Evolutionary conservation across 2,888 invertebrate species (phyloP).

Genomic region (Eulithis prunata): DNA sequence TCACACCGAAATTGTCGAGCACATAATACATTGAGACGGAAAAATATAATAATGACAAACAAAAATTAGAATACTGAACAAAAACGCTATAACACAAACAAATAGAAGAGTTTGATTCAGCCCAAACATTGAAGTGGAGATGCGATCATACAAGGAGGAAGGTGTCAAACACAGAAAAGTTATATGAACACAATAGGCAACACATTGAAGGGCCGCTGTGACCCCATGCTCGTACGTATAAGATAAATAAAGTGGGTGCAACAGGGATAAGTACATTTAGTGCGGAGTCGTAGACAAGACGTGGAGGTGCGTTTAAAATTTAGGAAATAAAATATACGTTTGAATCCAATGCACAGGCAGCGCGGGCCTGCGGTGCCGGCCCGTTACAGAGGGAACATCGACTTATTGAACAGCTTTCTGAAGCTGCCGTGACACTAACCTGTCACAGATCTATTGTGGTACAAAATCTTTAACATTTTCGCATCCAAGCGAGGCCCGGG

Average conservation of each 20-base stretch:
- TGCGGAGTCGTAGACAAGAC: slow-evolving; percentile 72
- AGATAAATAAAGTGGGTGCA: slow-evolving; percentile 66
- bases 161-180: slow-evolving; percentile 36
- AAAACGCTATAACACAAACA: slow-evolving; percentile 30
- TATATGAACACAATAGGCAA: slow-evolving; percentile 48
- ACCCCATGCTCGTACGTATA: slow-evolving; percentile 66
- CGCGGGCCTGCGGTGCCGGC: slow-evolving; percentile 47
- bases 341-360: slow-evolving; percentile 55
- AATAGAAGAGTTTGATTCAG: slow-evolving; percentile 32
- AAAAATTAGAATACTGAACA: slow-evolving; percentile 26
- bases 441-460: slow-evolving; percentile 81
- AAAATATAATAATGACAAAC: slow-evolving; percentile 25
- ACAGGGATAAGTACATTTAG: slow-evolving; percentile 69
- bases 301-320: slow-evolving; percentile 68
- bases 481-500: slow-evolving; percentile 94
- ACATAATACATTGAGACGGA: slow-evolving; percentile 21
- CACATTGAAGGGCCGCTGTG: slow-evolving; percentile 54
- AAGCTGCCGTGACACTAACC: slow-evolving; percentile 81
- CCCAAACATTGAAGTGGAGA: slow-evolving; percentile 29
- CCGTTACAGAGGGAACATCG: slow-evolving; percentile 65
- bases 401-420: slow-evolving; percentile 66
- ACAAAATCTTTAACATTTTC: slow-evolving; percentile 83
- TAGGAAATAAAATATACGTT: slow-evolving; percentile 55
- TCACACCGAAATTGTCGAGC: slow-evolving; percentile 19
- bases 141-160: slow-evolving; percentile 28